Percentiles rank a stretch among this genome's conserved stretches.
These are phyloP conservation scores for Pollenia labialis DNA, from an alignment of 2,888 invertebrate genomes.

Conservation along the genomic window DNA sequence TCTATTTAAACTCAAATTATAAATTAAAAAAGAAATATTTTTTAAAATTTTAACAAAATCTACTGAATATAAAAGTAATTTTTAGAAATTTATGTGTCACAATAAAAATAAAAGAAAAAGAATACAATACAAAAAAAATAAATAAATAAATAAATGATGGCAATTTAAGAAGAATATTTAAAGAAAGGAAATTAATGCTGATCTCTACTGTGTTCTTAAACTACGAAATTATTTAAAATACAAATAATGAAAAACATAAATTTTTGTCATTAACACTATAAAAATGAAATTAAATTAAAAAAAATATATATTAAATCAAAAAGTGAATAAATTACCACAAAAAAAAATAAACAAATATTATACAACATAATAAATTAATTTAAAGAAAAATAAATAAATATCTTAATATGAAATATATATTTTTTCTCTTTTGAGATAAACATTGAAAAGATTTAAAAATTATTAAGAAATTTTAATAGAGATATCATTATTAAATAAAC, in stretches of 20 bases:
- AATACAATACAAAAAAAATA: conserved; percentile 31
- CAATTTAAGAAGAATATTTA: conserved; percentile 38
- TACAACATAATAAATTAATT: conserved; percentile 32
- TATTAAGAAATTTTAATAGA: conserved; percentile 24
- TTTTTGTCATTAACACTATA: conserved; percentile 41
- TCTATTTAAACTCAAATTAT: conserved; percentile 25
- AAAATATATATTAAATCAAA: conserved; percentile 28
- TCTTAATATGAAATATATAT: conserved; percentile 78
- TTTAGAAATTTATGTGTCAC: background rate
- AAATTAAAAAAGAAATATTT: conserved; percentile 49
- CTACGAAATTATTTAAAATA: conserved; percentile 71
- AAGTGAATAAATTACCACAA: conserved; percentile 56
- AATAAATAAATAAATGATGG: background rate
- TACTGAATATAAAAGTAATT: conserved; percentile 23
- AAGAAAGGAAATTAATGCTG: conserved; percentile 75
- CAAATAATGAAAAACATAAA: conserved; percentile 27
- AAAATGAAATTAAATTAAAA: conserved; percentile 30
- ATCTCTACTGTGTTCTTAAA: conserved; percentile 82
- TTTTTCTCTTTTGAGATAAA: conserved; percentile 81
- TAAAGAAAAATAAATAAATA: conserved; percentile 38
- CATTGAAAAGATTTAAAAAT: conserved; percentile 34
- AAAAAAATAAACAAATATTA: conserved; percentile 48
- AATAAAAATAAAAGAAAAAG: background rate
- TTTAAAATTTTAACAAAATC: conserved; percentile 55
- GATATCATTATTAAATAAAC: conserved; percentile 47